A percentile compares a stretch with the other conserved stretches of the same genome.
phyloP scores from a whole-genome alignment of 2,113 vertebrate species.

The Poeciliopsis turrubarensis region DNA sequence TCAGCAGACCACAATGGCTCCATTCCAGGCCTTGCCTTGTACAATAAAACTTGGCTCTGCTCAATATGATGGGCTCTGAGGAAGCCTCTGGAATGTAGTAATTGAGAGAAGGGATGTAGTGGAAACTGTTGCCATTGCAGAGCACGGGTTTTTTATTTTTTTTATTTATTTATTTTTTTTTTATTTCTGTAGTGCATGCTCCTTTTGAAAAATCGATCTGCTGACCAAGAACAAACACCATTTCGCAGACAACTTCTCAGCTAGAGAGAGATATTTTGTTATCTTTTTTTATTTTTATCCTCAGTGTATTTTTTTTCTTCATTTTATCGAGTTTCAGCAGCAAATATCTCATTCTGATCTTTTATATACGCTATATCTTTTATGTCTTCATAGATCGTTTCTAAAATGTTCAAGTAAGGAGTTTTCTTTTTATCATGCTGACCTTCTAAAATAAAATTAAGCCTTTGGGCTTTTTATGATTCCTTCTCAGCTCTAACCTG shows the following conservation, averaged over 20 bases:
- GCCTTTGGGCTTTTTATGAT: background rate
- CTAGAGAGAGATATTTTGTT: constrained; percentile 1
- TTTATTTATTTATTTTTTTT: no score
- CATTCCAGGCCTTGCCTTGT: constrained; percentile 60
- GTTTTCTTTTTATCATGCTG: background rate
- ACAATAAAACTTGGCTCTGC: constrained; percentile 58
- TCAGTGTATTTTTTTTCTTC: background rate
- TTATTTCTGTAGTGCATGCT: constrained; percentile 39
- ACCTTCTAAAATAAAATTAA: background rate
- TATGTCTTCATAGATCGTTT: background rate
- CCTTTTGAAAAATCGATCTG: constrained; percentile 51
- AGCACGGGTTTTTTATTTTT: constrained; percentile 32
- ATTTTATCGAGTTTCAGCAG: background rate
- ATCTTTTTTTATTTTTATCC: background rate
- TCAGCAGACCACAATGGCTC: constrained; percentile 59
- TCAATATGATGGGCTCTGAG: constrained; percentile 56
- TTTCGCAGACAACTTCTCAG: constrained; percentile 26
- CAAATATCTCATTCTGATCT: background rate
- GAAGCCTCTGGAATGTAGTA: constrained; percentile 62
- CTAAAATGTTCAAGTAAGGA: background rate
- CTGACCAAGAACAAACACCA: constrained; percentile 48
- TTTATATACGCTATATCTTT: background rate
- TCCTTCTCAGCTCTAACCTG: background rate
- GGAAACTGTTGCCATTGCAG: constrained; percentile 56
- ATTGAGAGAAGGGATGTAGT: constrained; percentile 54